Percentiles rank a stretch among this genome's conserved stretches.
These are phyloP conservation scores for Drosophila ohnishii DNA, from an alignment of 1,140 invertebrate genomes.

Conservation along the genomic window DNA sequence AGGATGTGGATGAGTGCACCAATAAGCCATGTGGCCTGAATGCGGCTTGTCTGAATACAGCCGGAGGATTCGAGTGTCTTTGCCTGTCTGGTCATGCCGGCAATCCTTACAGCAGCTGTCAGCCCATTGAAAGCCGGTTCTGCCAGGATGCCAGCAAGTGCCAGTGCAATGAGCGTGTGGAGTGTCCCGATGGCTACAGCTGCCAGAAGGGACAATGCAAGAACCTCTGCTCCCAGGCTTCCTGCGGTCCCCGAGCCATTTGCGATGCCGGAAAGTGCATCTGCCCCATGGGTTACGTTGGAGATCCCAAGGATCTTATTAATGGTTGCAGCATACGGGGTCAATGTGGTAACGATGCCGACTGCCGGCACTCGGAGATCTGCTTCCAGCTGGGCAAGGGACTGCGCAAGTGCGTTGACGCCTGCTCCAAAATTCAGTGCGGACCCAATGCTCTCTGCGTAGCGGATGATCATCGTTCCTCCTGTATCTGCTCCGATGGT, in stretches of 20 bases:
- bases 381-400: conserved; percentile 92
- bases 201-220: conserved; percentile 89
- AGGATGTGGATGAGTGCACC: conserved; percentile 93
- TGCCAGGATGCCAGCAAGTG: conserved; percentile 89
- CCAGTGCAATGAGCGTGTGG: conserved; percentile 87
- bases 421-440: conserved; percentile 93
- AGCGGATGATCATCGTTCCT: conserved; percentile 90
- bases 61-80: conserved; percentile 93
- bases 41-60: conserved; percentile 94
- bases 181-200: conserved; percentile 89
- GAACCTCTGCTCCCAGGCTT: conserved; percentile 88
- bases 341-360: conserved; percentile 90
- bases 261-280: conserved; percentile 91
- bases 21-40: conserved; percentile 92
- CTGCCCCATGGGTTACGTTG: conserved; percentile 91
- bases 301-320: conserved; percentile 88
- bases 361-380: conserved; percentile 92
- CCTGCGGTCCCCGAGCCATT: conserved; percentile 91
- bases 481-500: conserved; percentile 92
- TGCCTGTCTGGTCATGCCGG: conserved; percentile 92
- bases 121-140: conserved; percentile 86
- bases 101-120: conserved; percentile 92
- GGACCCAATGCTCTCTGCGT: conserved; percentile 95
- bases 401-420: conserved; percentile 91
- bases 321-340: conserved; percentile 88